These are phyloP conservation scores for Phalera bucephala DNA, from an alignment of 2,888 invertebrate genomes.

Conservation along the genomic window DNA sequence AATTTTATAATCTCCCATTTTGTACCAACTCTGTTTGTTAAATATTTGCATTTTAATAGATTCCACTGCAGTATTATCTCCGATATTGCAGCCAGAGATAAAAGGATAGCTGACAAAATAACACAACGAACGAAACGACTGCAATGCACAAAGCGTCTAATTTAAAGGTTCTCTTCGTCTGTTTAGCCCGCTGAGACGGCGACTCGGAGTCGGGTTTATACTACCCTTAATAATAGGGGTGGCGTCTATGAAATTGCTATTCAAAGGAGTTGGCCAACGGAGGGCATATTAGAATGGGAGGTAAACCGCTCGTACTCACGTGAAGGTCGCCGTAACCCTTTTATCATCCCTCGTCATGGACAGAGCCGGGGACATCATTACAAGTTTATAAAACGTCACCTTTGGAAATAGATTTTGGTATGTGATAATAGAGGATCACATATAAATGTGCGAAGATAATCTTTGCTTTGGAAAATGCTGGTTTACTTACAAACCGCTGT, in stretches of 20 bases:
- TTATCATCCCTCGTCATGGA: constrained; percentile 58
- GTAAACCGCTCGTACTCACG: constrained; percentile 62
- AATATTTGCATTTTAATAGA: constrained; percentile 2
- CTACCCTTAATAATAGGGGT: constrained; percentile 67
- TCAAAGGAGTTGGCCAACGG: constrained; percentile 57
- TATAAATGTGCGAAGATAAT: background rate
- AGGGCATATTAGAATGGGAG: constrained; percentile 58
- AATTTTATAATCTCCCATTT: constrained; percentile 34
- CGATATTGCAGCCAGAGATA: constrained; percentile 16
- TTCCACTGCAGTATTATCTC: constrained; percentile 1
- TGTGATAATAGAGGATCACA: constrained; percentile 1
- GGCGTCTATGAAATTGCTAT: constrained; percentile 65
- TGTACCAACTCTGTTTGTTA: constrained; percentile 16
- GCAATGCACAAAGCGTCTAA: constrained; percentile 51
- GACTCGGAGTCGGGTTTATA: constrained; percentile 60
- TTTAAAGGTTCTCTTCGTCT: constrained; percentile 53
- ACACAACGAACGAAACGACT: constrained; percentile 31
- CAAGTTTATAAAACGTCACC: constrained; percentile 45
- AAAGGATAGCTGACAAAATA: constrained; percentile 26
- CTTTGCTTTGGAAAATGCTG: background rate
- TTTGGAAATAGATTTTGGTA: constrained; percentile 37
- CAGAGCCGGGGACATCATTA: constrained; percentile 45
- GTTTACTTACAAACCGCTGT: background rate
- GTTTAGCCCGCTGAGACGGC: constrained; percentile 56
- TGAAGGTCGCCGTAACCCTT: constrained; percentile 61